Evolutionary conservation across 1,140 invertebrate genomes (phyloP), one percentile per base, ranked within the genome.

Genomic region (Pentalonia nigronervosa): DNA sequence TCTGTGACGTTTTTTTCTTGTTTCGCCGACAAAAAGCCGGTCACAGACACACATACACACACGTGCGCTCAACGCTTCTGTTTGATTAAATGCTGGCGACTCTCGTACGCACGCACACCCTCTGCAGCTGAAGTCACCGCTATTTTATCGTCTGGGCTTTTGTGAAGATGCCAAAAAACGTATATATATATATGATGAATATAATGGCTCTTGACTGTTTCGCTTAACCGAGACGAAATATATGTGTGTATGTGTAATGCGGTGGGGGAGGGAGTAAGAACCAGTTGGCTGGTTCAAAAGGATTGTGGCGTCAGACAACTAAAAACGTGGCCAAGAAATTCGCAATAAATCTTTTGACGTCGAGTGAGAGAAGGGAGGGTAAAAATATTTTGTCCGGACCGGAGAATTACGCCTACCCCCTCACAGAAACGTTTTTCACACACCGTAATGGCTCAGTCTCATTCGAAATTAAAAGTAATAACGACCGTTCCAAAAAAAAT

Each of bases 281-380:
- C 90, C 90, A 91, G 90, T 91, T 91, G 90, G 90, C 90, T 91
- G 50, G n/a, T 6, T 14, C 21, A 67, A 76, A 91, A 81, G 56
- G 41, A 45, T 60, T 34, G 87, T n/a, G 53, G 60, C 56, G 89
- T 67, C 21, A 45, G 56, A 76, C 14, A 30, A 17, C 60, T 30
- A 91, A 76, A 90, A 67, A 47, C 41, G 20, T 21, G 7, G 90
- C 90, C 90, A 76, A 91, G 60, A 91, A 91, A 91, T 76, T 76
- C 53, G 67, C 21, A 47, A 91, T 91, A 91, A 91, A 91, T 91
- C 60, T 41, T 81, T 23, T 21, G 6, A 9, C 2, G 17, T 0
- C 8, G 30, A 25, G 21, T 14, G 45, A 17, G 6, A 2, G 3
- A 34, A 21, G 23, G 36, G 21, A 25, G 21, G 21, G 20, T 7